A percentile compares a stretch with the other conserved stretches of the same genome.
Evolutionary conservation across 2,888 invertebrate genomes (phyloP).

Genomic region (Crepidodera aurea): DNA sequence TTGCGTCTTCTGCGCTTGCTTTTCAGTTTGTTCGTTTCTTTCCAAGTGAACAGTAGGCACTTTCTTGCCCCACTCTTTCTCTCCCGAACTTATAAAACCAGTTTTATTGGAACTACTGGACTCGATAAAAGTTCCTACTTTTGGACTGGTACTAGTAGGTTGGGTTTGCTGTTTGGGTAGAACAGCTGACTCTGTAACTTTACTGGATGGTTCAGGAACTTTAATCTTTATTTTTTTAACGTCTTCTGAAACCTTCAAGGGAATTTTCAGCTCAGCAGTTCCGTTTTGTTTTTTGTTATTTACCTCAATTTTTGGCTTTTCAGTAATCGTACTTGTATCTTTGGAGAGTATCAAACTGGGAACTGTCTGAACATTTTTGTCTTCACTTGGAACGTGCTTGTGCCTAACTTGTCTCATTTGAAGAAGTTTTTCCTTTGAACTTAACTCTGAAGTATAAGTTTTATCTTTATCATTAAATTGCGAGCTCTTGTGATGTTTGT

Average conservation of each 20-base stretch:
- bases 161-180: constrained; percentile 37
- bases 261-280: constrained; percentile 20
- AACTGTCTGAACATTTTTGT: constrained; percentile 51
- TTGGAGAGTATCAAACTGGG: constrained; percentile 43
- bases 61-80: constrained; percentile 43
- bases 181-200: constrained; percentile 39
- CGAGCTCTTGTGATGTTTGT: constrained; percentile 57
- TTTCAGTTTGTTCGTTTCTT: constrained; percentile 49
- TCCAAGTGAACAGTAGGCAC: constrained; percentile 49
- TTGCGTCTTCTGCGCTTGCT: constrained; percentile 51
- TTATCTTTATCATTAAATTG: constrained; percentile 37
- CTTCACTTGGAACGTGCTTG: constrained; percentile 53
- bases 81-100: constrained; percentile 24
- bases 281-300: constrained; percentile 19
- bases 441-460: constrained; percentile 42
- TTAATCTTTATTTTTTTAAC: constrained; percentile 43
- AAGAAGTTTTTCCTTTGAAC: constrained; percentile 58
- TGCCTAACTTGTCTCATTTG: constrained; percentile 62
- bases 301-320: constrained; percentile 22
- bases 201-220: constrained; percentile 38
- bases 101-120: constrained; percentile 34
- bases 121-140: constrained; percentile 37
- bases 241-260: constrained; percentile 29
- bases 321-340: constrained; percentile 33
- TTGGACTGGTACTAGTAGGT: constrained; percentile 35